Conservation (phyloP, 2,797 vertebrate species). For the Otolemur crassicaudatus region DNA sequence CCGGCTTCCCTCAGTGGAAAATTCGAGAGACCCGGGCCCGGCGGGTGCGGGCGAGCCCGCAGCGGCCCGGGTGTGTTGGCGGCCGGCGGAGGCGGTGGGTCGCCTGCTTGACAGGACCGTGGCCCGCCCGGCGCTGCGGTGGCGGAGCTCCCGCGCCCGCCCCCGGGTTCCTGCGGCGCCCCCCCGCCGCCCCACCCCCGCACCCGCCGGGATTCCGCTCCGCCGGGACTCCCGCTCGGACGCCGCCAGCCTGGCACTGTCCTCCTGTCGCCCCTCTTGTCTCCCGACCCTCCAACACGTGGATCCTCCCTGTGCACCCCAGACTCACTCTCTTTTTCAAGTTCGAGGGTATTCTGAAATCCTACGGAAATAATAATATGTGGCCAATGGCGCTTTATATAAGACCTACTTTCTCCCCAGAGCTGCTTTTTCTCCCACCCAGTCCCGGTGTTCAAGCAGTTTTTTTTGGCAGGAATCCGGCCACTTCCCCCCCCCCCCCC, state of each 20-base stretch:
- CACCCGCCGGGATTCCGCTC: background rate
- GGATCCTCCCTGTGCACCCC: background rate
- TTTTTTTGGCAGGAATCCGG: slow-evolving; percentile 54
- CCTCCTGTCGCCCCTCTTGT: background rate
- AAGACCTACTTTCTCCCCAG: slow-evolving; percentile 63
- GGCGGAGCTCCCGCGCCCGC: background rate
- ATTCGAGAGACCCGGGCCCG: slow-evolving; percentile 53
- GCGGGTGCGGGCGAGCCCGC: background rate
- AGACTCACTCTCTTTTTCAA: slow-evolving; percentile 1
- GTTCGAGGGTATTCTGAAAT: slow-evolving; percentile 40
- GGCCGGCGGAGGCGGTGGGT: background rate
- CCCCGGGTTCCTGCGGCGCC: slow-evolving; percentile 21
- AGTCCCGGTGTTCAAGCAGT: slow-evolving; percentile 1
- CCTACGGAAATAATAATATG: background rate
- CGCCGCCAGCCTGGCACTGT: background rate
- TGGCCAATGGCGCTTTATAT: slow-evolving; percentile 71
- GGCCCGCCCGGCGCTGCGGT: background rate
- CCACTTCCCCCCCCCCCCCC: background rate
- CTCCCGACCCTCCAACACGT: background rate
- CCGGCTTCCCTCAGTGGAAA: slow-evolving; percentile 8
- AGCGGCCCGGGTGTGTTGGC: background rate
- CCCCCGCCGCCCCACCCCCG: background rate
- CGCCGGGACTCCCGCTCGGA: background rate
- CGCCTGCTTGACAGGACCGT: slow-evolving; percentile 49
- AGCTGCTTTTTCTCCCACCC: slow-evolving; percentile 62